Base-by-base conservation (phyloP, 2,113 vertebrate species). In the Eupsittula cactorum region DNA sequence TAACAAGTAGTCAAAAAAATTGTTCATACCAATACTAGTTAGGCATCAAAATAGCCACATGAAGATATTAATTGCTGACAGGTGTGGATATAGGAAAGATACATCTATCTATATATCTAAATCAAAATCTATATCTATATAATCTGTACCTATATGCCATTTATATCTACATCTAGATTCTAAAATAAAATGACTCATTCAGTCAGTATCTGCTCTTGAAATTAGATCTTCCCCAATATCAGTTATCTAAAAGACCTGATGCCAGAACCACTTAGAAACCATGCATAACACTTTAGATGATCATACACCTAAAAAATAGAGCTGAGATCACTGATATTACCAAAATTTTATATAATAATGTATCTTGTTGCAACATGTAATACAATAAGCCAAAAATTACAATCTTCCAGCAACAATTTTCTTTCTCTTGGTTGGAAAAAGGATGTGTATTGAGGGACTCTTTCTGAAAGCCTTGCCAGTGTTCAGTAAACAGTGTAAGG, bases 291-390 rank as follows among this genome's bases (percentile, higher is more conserved):
- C 13, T 52, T 75, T 23, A 49, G 7, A 28, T 4, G 1, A 5
- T 63, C 57, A 67, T 13, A 33, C 0, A 0, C 7, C 4, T 21
- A 13, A 52, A 82, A 42, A 65, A 21, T 6, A 39, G 12, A 63
- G 4, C 31, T 60, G 23, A 69, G 10, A 82, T 31, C 5, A 18
- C 39, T 47, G 15, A 52, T 44, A 49, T 35, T 88, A 55, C 7
- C 11, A 41, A 37, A 76, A 69, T 10, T 47, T 31, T 59, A 2
- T 39, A 16, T 19, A 52, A 29, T 8, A 53, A 35, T 0, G 0
- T 27, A 27, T 2, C 12, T 62, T 70, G 8, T 47, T 84, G 27
- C 20, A 31, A 27, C 17, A 20, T 16, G 28, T 13, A 64, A 2
- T 64, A 19, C 8, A 59, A 35, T 53, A 53, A 47, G 2, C 16